Evolutionary conservation across 2,888 invertebrate genomes (phyloP), one percentile per base, ranked within the genome.

Genomic region (Scaptodrosophila latifasciaeformis): DNA sequence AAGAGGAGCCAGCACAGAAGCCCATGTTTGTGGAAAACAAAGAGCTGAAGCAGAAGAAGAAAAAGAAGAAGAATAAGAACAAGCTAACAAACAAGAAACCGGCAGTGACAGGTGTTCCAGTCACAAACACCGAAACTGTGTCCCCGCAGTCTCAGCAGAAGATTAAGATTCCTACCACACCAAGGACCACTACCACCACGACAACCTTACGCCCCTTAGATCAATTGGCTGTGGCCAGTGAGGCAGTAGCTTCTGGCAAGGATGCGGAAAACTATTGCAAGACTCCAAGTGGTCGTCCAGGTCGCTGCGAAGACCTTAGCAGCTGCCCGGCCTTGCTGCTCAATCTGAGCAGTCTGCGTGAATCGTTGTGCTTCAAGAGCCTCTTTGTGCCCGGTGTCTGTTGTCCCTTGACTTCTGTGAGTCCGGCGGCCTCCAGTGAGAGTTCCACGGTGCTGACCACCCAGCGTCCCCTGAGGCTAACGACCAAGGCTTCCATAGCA

Each of bases 301-400:
- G 96, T 24, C 90, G 91, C 60, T 96, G 96, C 78, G 93, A 95
- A 81, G 96, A 96, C 82, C 87, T 96, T 13, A 94, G 95, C 75
- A 94, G 93, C 76, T 96, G 96, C 79, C 96, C 96, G 0, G 93
- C 95, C 67, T 86, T 96, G 19, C 87, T 96, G 1, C 86, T 96
- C 17, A 94, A 96, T 84, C 88, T 96, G 46, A 91, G 92, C 10
- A 93, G 92, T 82, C 87, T 96, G 13, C 87, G 96, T 24, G 94
- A 95, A 79, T 96, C 96, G 0, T 88, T 96, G 7, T 96, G 96
- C 81, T 96, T 96, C 82, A 96, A 96, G 87, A 94, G 93, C 61
- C 88, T 96, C 1, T 96, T 96, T 78, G 93, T 95, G 1, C 96
- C 96, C 1, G 96, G 96, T 1, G 96, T 96, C 1, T 96, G 96